Evolutionary conservation across 1,140 invertebrate genomes (phyloP).

Genomic region (Archivesica marissinica): DNA sequence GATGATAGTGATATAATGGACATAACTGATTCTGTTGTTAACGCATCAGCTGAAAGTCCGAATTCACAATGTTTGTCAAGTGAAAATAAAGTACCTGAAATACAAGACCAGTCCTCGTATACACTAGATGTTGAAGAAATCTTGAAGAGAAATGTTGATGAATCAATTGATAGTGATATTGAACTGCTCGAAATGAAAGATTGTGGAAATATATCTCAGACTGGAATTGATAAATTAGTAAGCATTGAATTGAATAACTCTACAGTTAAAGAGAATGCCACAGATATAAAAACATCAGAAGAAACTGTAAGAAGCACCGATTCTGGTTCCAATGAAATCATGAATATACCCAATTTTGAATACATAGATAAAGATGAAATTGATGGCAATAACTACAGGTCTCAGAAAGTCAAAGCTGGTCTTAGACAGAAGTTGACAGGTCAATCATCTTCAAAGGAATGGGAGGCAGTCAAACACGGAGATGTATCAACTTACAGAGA

Average conservation of each 20-base stretch:
- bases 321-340: no score
- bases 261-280: background rate
- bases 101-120: background rate
- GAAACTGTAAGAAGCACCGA: no score
- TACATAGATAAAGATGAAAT: slow-evolving; percentile 15
- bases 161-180: slow-evolving; percentile 54
- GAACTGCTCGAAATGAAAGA: slow-evolving; percentile 45
- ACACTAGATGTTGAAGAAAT: background rate
- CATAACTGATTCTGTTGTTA: slow-evolving; percentile 57
- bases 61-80: background rate
- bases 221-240: background rate
- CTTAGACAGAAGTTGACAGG: background rate
- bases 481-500: background rate
- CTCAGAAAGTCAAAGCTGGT: background rate
- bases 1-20: slow-evolving; percentile 43
- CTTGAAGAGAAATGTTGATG: slow-evolving; percentile 25
- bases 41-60: background rate
- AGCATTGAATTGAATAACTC: background rate
- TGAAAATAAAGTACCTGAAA: background rate
- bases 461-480: background rate
- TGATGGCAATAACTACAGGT: slow-evolving; percentile 10
- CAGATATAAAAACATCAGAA: no score
- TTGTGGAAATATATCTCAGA: no score
- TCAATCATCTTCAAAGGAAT: no score
- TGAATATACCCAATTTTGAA: no score